Evolutionary conservation across 92 coral and sea anemone genomes (phyloP).

Genomic region (Porites lobata): DNA sequence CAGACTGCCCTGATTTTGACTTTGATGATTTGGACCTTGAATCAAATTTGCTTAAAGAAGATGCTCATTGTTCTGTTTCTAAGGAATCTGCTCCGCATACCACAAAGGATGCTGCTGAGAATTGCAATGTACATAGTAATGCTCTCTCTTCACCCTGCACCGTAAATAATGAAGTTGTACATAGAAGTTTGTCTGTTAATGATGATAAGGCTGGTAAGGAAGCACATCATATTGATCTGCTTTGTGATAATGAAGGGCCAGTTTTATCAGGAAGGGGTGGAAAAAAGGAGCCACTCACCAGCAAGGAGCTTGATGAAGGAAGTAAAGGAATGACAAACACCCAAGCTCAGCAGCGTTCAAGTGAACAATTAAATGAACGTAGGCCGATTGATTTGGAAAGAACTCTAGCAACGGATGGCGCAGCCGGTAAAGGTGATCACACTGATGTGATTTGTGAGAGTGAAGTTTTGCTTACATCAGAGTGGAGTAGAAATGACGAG

Average conservation of each 20-base stretch:
- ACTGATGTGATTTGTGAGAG: slow-evolving; percentile 23
- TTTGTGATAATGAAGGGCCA: slow-evolving; percentile 39
- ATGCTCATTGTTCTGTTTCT: neutral
- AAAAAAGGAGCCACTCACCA: neutral
- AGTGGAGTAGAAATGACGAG: neutral
- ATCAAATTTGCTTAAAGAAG: neutral
- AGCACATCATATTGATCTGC: neutral
- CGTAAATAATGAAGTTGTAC: neutral
- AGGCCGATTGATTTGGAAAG: neutral
- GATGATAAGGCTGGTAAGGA: neutral
- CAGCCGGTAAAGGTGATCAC: neutral
- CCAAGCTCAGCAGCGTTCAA: neutral
- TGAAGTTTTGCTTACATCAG: slow-evolving; percentile 14
- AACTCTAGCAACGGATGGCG: neutral
- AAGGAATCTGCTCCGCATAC: neutral
- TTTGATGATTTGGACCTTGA: slow-evolving; percentile 28
- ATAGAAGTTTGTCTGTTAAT: neutral
- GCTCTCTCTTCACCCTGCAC: slow-evolving; percentile 15
- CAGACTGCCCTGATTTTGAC: slow-evolving; percentile 15
- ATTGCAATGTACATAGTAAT: slow-evolving; percentile 21
- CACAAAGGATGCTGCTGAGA: neutral
- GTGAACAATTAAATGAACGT: neutral
- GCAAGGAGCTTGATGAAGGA: neutral
- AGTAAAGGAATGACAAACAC: neutral
- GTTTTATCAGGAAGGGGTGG: neutral